Base-by-base conservation (phyloP, 2,797 vertebrate species). In the Linurgus olivaceus region DNA sequence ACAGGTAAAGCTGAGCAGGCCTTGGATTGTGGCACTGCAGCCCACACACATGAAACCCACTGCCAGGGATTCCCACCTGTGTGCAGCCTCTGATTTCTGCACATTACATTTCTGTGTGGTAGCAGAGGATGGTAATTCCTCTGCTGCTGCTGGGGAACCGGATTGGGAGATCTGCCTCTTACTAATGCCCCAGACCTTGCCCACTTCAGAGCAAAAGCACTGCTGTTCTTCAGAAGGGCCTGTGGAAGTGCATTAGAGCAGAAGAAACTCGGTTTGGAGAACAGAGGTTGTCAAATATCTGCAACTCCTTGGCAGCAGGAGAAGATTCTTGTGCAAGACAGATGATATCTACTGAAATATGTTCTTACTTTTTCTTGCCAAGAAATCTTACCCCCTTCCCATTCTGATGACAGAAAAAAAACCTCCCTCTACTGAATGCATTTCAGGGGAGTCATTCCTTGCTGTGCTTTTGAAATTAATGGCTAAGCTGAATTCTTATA, bases 271-370 rank as follows among this genome's bases (percentile, higher is more conserved):
- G 1, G 70, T 93, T 90, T 83, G 92, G 91, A 95, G 93, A 94
- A 66, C 42, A 81, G 85, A 90, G 94, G 96, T 94, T 95, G 93
- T 96, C 95, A 94, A 91, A 93, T 94, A 91, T 86, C 91, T 11
- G 17, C 82, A 96, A 31, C 91, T 96, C 87, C 70, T 96, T 97
- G 96, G 96, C 96, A 97, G 94, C 75, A 86, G 91, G 17, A 88
- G 89, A 78, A 94, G 85, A 94, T 95, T 96, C 94, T 93, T 96
- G 92, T 95, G 96, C 96, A 96, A 96, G 96, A 96, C 96, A 96
- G 93, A 96, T 96, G 96, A 96, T 95, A 93, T 95, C 95, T 96
- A 48, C 82, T 95, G 89, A 96, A 97, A 94, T 95, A 95, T 96
- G 89, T 90, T 96, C 95, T 93, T 94, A 66, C 79, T 95, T 95